Conservation (phyloP, 2,888 invertebrate species). For the Tipula unca region DNA sequence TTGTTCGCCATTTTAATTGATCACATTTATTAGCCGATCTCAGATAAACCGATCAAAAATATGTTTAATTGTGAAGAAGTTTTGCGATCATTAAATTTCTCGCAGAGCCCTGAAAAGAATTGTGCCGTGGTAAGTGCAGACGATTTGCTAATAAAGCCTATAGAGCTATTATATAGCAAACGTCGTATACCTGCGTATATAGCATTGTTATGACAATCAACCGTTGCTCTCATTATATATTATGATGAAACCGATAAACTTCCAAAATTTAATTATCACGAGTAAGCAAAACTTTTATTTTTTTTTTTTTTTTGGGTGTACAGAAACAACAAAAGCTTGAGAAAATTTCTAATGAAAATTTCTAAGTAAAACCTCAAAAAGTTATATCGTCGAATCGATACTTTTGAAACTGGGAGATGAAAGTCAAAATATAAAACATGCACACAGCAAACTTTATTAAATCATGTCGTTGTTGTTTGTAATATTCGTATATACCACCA, state of each 20-base stretch:
- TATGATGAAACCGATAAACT: not conserved
- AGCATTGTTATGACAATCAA: not conserved
- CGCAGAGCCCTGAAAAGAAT: no score
- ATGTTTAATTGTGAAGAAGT: no score
- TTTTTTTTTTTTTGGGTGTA: not conserved
- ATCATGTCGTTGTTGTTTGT: not conserved
- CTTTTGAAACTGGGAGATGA: not conserved
- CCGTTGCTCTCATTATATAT: not conserved
- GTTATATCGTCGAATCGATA: not conserved
- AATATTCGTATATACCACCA: no score
- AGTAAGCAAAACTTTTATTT: not conserved
- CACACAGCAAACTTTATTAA: not conserved
- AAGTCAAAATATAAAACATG: not conserved
- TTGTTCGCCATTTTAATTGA: no score
- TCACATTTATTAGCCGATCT: no score
- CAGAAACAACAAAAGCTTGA: not conserved
- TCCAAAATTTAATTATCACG: not conserved
- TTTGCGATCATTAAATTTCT: no score
- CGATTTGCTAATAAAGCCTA: no score
- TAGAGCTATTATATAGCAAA: no score
- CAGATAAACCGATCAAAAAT: no score
- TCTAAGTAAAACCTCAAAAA: not conserved
- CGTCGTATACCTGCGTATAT: not conserved
- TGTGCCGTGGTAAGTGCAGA: no score
- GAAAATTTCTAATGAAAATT: not conserved